phyloP scores from a whole-genome alignment of 2,113 vertebrate genomes.

The cattle (Bos taurus) region DNA sequence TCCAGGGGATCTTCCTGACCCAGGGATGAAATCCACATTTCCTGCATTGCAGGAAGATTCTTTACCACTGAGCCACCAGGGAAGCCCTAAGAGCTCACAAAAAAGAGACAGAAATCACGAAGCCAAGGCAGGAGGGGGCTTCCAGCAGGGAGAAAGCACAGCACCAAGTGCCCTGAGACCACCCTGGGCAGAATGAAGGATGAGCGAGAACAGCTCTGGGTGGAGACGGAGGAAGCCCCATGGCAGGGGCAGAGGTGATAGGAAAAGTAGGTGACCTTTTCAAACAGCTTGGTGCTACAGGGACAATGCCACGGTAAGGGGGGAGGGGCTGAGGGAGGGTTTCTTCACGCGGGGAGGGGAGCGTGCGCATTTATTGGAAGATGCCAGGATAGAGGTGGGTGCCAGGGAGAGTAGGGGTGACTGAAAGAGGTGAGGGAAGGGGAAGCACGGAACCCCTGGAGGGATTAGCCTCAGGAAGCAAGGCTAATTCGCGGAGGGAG shows the following conservation, averaged over 20 bases:
- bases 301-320: neutral
- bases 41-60: neutral
- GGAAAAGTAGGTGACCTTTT: neutral
- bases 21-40: neutral
- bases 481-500: neutral
- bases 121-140: neutral
- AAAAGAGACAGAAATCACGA: neutral
- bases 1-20: neutral
- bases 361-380: fast-evolving
- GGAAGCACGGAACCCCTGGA: neutral
- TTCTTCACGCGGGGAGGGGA: neutral
- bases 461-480: neutral
- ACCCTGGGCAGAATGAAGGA: neutral
- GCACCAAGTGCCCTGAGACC: neutral
- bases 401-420: neutral
- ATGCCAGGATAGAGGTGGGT: neutral
- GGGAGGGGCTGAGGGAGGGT: neutral
- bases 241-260: neutral
- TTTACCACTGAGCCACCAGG: neutral
- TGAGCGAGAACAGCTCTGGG: no score
- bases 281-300: neutral
- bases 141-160: neutral
- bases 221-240: neutral
- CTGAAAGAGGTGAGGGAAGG: neutral
- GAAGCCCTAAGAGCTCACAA: neutral